Base-by-base conservation (phyloP, 2,113 vertebrate genomes). In the Jacana jacana region DNA sequence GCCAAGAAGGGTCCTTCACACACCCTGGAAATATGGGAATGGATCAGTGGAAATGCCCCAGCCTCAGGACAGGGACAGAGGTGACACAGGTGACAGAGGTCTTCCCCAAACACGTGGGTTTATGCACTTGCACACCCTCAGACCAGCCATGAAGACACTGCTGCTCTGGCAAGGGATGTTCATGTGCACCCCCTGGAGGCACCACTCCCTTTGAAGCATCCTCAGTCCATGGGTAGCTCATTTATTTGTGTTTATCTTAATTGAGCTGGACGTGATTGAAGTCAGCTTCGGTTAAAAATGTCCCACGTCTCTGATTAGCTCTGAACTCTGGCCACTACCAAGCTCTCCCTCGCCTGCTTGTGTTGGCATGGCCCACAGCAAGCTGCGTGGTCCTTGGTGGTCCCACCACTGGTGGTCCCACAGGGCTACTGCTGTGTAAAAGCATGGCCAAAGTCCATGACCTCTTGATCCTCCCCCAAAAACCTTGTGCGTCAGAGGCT, bases 181-280 rank as follows among this genome's bases (percentile, higher is more conserved):
- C 86, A 13, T 0, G 0, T 6, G 10, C 3, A 1, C 54, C 39
- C 54, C 39, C 33, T 70, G 37, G 60, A 49, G 80, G 30, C 55
- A 52, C 25, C 4, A 0, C 17, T 75, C 31, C 37, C 42, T 88
- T 87, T 79, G 11, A 39, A 54, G 46, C 61, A 71, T 28, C 58
- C 35, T 58, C 33, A 40, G 48, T 27, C 49, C 55, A 64, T 17
- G 54, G 68, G 11, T 27, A 63, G 9, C 40, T 73, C 71, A 14
- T 66, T 79, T 69, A 37, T 57, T 48, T 64, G 25, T 19, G 13
- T 63, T 92, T 44, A 20, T 69, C 84, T 81, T 66, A 51, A 84
- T 37, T 58, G 37, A 81, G 65, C 69, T 64, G 72, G 2, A 1
- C n/a, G 9, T 33, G n/a, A 27, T 33, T 48, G 25, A 49, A 73